Evolutionary conservation across 2,888 invertebrate species (phyloP).

Genomic region (Volucella zonaria): DNA sequence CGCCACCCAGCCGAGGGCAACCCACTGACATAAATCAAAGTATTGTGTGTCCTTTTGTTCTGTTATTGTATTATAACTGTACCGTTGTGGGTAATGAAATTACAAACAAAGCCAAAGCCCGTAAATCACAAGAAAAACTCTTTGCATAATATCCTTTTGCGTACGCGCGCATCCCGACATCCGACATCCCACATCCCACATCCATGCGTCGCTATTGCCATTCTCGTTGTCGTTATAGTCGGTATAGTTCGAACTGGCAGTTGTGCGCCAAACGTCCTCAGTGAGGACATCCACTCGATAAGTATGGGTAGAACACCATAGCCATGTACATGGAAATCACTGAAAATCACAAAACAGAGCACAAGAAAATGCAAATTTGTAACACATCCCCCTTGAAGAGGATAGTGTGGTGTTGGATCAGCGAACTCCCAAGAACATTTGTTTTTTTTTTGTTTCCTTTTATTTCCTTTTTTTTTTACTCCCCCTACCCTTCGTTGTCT

Average conservation of each 20-base stretch:
- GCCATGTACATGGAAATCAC: conserved; percentile 50
- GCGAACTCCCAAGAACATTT: conserved; percentile 35
- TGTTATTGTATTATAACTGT: conserved; percentile 51
- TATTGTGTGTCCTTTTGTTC: conserved; percentile 49
- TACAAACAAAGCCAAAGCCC: conserved; percentile 50
- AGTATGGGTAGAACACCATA: background rate
- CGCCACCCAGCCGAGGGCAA: background rate
- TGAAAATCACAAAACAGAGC: conserved; percentile 31
- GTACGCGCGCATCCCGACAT: conserved; percentile 40
- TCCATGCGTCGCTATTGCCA: background rate
- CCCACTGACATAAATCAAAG: conserved; percentile 56
- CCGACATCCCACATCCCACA: conserved; percentile 9
- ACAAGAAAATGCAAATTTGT: conserved; percentile 36
- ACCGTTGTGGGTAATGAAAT: conserved; percentile 53
- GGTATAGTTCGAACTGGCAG: no score
- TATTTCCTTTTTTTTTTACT: conserved; percentile 8
- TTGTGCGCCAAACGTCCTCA: background rate
- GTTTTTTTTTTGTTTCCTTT: background rate
- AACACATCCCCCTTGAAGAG: conserved; percentile 11
- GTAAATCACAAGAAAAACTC: conserved; percentile 67
- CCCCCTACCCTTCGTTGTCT: background rate
- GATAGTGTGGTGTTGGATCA: conserved; percentile 3
- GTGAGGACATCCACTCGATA: no score
- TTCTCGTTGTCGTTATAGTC: background rate
- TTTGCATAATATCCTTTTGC: conserved; percentile 57